Base-by-base conservation (phyloP, 2,888 invertebrate species). In the Suillia variegata region DNA sequence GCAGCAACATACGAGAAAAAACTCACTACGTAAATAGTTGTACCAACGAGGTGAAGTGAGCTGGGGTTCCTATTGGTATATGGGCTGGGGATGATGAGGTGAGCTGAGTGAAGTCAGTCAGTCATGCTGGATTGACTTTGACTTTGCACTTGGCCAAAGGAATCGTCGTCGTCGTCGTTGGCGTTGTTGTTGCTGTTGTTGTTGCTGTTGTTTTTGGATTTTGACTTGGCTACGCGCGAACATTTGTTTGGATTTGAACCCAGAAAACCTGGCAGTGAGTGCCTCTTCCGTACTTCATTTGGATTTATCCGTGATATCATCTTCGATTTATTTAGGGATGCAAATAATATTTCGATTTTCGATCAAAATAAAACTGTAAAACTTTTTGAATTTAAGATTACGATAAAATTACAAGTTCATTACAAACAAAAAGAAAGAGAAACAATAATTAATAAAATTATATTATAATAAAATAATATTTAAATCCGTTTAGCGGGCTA, bases 121-220 rank as follows among this genome's bases (percentile, higher is more conserved):
- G 66, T 66, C 64, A 67, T 63, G 68, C 62, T 63, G 64, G 60
- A 66, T 64, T 69, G 64, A 66, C 62, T 65, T 59, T 64, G 68
- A 65, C 64, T 68, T 64, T 42, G 51, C 59, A 59, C 55, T 55
- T 55, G 55, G 59, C n/a, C 54, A 24, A n/a, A 48, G 17, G 17
- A 49, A n/a, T 51, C 21, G 31, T 12, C 58, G 17, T 33, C n/a
- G 56, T 4, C 52, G 31, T 20, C 4, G 31, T 12, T 24, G 24
- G 21, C 13, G 22, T n/a, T n/a, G n/a, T n/a, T 38, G 38, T 4
- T 13, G 38, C 38, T n/a, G 38, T 15, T 38, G 38, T 8, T n/a
- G 38, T 26, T 38, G 38, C 38, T 38, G 38, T 31, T 31, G 31
- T 12, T 31, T n/a, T 20, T 56, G 56, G 56, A 49, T 21, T n/a